Conservation (phyloP, 2,113 vertebrate genomes). For the Chlorocebus sabaeus region DNA sequence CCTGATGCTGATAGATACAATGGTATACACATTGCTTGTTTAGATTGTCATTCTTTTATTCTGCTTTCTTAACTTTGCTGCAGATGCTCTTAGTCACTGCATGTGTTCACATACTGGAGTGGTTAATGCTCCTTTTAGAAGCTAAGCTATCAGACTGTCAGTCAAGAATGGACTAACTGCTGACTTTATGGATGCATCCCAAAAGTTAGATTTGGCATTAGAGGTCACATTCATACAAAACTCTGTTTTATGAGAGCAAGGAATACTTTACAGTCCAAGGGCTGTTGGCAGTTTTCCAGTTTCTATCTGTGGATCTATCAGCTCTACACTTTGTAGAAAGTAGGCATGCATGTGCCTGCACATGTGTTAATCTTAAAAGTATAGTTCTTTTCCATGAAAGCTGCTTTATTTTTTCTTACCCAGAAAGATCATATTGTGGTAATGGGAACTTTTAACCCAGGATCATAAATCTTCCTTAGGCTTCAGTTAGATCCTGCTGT, state of each 20-base stretch:
- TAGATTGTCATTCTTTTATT: neutral
- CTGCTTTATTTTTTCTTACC: neutral
- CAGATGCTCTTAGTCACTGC: neutral
- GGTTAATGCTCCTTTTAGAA: neutral
- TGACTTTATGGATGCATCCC: neutral
- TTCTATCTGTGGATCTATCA: neutral
- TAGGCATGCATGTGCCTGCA: neutral
- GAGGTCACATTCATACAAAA: neutral
- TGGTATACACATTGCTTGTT: neutral
- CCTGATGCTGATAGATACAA: neutral
- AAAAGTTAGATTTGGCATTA: conserved; percentile 28
- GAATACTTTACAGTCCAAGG: neutral
- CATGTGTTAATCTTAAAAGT: neutral
- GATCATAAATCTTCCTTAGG: neutral
- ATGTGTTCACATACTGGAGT: neutral
- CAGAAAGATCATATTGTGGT: neutral
- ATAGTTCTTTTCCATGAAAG: neutral
- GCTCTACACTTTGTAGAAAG: neutral
- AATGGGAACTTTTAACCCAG: neutral
- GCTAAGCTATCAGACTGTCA: neutral
- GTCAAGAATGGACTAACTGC: neutral
- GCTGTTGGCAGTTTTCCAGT: neutral
- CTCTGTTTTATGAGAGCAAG: neutral
- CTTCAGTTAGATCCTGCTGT: neutral
- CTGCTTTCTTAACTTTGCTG: neutral